Evolutionary conservation across 1,140 invertebrate species (phyloP).

Genomic region (Drepana arcuata): DNA sequence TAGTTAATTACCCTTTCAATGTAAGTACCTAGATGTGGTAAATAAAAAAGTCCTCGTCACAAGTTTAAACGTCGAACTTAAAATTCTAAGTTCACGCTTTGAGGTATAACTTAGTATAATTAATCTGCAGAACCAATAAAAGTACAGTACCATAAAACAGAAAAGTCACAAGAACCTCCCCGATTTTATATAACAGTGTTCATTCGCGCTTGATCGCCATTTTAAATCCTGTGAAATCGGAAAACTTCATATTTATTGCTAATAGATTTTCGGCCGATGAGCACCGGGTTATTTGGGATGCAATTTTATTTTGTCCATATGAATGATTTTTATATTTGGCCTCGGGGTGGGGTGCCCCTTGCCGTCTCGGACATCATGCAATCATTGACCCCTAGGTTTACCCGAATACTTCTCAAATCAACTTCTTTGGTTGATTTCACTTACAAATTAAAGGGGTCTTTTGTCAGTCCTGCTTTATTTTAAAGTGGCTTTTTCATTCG

Average conservation of each 20-base stretch:
- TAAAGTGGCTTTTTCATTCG: too few relatives aligned
- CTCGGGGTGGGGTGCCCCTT: conserved; percentile 32
- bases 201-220: conserved; percentile 33
- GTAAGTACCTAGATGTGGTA: not conserved
- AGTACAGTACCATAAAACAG: conserved; percentile 48
- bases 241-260: conserved; percentile 72
- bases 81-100: too few relatives aligned
- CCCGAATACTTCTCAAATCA: conserved; percentile 21
- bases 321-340: conserved; percentile 69
- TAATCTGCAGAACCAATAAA: conserved; percentile 28
- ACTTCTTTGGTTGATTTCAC: conserved; percentile 20
- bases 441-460: conserved; percentile 8
- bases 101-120: too few relatives aligned
- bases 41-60: too few relatives aligned
- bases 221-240: conserved; percentile 69
- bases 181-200: conserved; percentile 38
- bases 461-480: too few relatives aligned
- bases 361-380: conserved; percentile 43
- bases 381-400: conserved; percentile 26
- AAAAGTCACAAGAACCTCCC: conserved; percentile 51
- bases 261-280: conserved; percentile 69
- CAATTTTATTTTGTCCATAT: conserved; percentile 71
- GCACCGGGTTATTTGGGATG: conserved; percentile 66
- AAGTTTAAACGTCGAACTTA: too few relatives aligned
- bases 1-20: not conserved